Evolutionary conservation across 1,140 invertebrate genomes (phyloP), one percentile per base, ranked within the genome.

Genomic region (Penaeus indicus): DNA sequence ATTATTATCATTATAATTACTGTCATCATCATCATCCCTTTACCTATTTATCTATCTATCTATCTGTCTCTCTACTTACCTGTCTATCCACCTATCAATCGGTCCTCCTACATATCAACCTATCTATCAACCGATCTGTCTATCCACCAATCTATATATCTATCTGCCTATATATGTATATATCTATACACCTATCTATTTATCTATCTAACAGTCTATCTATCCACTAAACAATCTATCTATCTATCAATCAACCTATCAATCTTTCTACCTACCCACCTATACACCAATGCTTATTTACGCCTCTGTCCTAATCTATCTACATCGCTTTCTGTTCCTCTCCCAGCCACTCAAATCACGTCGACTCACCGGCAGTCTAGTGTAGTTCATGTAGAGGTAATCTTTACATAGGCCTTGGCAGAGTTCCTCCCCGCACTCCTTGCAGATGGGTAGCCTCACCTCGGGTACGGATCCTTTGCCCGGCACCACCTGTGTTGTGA

Each of bases 381-480:
- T 91, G 91, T 92, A 94, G 1, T 93, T 92, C 81, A 94, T 94
- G 88, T 94, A 94, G 0, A 93, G 91, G 88, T 94, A 93, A 32
- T 94, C 94, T 21, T 93, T 93, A 88, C 94, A 94, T 72, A 93
- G 93, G 93, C 96, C 96, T 91, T 94, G 95, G 92, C 97, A 98
- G 93, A 97, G 96, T 92, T 98, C 97, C 92, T 97, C 96, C 3
- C 95, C 95, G 91, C 97, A 98, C 92, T 97, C 96, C 0, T 93
- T 91, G 92, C 97, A 97, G 19, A 95, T 91, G 42, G 91, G 91
- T 32, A 92, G 84, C 22, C 92, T 78, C 4, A 90, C 91, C 90
- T 93, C 92, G 0, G 91, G 91, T 22, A 92, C 91, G 10, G 92
- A 92, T 18, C 91, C 89, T 62, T 91, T 91, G 1, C 90, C 90